These are phyloP conservation scores for Pyrocephalus nanus DNA, from an alignment of 2,797 vertebrate genomes.

Conservation along the genomic window DNA sequence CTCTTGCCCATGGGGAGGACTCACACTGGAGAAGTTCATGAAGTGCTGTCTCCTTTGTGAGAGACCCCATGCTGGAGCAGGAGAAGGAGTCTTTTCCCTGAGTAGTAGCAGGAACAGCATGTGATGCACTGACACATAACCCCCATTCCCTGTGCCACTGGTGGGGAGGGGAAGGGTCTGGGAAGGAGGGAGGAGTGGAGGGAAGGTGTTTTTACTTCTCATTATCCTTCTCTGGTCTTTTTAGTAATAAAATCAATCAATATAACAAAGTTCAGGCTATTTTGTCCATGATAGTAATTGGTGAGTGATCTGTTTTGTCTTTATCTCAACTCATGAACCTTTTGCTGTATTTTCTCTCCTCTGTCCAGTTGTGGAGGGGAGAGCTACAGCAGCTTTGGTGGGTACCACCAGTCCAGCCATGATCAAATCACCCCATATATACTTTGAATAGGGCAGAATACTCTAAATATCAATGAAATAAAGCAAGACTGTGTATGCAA, in stretches of 20 bases:
- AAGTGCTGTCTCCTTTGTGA: accelerated
- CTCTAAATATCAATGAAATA: not conserved
- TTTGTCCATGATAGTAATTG: not conserved
- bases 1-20: not conserved
- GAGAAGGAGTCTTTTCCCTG: too few relatives aligned
- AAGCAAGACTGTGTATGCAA: not conserved
- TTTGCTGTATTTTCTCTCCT: not conserved
- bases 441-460: not conserved
- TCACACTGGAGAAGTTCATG: not conserved
- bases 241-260: not conserved
- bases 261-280: not conserved
- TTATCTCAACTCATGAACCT: not conserved
- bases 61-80: not conserved
- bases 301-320: not conserved
- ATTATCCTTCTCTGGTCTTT: not conserved
- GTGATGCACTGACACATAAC: accelerated
- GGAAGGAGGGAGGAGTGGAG: not conserved
- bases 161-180: not conserved
- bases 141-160: not conserved
- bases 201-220: not conserved
- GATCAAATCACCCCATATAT: not conserved
- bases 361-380: not conserved
- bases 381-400: not conserved
- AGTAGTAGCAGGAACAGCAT: not conserved
- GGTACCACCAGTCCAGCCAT: not conserved